Evolutionary conservation across 2,797 vertebrate genomes (phyloP).

Genomic region (Neosalanx taihuensis): DNA sequence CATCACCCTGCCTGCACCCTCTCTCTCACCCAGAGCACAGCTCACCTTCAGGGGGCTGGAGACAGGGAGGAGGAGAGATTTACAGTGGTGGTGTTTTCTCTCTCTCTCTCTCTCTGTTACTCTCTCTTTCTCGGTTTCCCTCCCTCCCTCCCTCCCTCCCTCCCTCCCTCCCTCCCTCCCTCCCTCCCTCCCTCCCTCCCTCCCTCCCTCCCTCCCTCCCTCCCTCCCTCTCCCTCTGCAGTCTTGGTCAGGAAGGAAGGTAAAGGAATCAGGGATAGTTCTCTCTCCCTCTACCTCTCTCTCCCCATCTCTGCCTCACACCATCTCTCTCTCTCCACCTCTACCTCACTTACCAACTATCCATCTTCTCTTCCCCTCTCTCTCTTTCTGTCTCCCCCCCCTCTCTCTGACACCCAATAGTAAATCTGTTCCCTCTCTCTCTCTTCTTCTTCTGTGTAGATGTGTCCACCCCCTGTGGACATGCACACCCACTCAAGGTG

Average conservation of each 20-base stretch:
- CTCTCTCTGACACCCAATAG: neutral
- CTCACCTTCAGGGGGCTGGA: neutral
- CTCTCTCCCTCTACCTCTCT: conserved; percentile 1
- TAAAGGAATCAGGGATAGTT: no score
- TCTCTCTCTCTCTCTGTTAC: no score
- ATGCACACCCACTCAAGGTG: conserved; percentile 66
- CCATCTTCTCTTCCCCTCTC: conserved; percentile 6
- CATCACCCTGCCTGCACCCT: neutral
- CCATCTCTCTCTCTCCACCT: neutral
- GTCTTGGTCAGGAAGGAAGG: conserved; percentile 46
- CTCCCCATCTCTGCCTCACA: conserved; percentile 1
- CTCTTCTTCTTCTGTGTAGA: conserved; percentile 48
- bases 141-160: conserved; percentile 43
- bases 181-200: no score
- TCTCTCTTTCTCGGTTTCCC: conserved; percentile 27
- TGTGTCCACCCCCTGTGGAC: conserved; percentile 60
- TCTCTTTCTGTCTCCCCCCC: conserved; percentile 33
- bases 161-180: neutral
- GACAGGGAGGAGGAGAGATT: conserved; percentile 1
- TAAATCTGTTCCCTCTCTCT: conserved; percentile 40
- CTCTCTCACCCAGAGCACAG: neutral
- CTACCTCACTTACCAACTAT: neutral
- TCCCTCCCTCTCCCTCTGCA: conserved; percentile 31
- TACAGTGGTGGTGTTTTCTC: neutral
- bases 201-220: no score